Evolutionary conservation across 2,888 invertebrate species (phyloP), one percentile per base, ranked within the genome.

Genomic region (Drosophila atroscutellata): DNA sequence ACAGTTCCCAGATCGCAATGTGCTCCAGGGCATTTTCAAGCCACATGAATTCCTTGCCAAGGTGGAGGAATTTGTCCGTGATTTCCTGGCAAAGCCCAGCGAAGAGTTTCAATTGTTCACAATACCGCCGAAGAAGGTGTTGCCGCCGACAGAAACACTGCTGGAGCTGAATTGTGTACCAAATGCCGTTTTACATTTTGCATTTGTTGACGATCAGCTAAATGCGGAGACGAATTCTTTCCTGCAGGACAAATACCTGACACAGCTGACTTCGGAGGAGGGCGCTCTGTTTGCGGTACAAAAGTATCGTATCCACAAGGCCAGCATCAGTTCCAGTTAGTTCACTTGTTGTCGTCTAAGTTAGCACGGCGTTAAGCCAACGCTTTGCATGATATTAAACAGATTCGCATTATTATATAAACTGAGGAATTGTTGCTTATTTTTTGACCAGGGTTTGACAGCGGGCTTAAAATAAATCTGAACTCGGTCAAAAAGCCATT

Each of bases 21-120:
- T 98, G 47, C 94, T 99, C 30, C 99, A 99, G 93, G 98, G 96
- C 15, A 94, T 96, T 47, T 99, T 99, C 90, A 94, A 94, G 76
- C 97, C 98, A 2, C 94, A 94, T 15, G 97, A 98, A 91, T 96
- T 95, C 6, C 94, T 98, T 37, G 93, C 94, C 81, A 94, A 95
- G 72, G 94, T 99, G 6, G 94, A 94, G 66, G 94, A 96, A 61
- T 98, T 98, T 94, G 95, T 98, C 1, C 95, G 94, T 86, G 94
- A 94, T 57, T 96, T 96, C 92, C 93, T 98, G 34, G 93, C 94
- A 45, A 94, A 96, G 85, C 94, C 95, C n/a, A 92, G 94, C 18
- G 92, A 94, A 77, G 93, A 95, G 56, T 98, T 98, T 93, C 94
- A 96, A 91, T 94, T 98, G 69, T 98, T 97, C 94, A 96, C 96